Conservation (phyloP, 2,888 invertebrate genomes). For the Subacronicta megacephala region DNA sequence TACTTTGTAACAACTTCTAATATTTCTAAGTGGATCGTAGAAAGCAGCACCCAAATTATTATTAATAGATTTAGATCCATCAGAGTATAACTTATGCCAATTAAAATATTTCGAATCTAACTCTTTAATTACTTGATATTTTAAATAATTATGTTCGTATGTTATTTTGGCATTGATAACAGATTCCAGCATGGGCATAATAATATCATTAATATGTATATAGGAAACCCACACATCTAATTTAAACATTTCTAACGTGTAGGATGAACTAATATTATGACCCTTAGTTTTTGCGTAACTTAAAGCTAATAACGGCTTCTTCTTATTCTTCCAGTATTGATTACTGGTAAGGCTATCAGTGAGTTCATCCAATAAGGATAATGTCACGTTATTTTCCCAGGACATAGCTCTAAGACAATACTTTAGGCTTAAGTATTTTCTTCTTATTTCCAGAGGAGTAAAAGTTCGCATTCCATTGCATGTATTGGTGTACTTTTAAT, state of each 20-base stretch:
- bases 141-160: not conserved
- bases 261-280: not conserved
- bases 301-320: not conserved
- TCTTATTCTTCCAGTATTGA: not conserved
- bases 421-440: conserved; percentile 1
- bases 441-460: not conserved
- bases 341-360: not conserved
- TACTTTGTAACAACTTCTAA: not conserved
- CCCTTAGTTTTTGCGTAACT: not conserved
- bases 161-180: not conserved
- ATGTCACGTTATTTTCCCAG: not conserved
- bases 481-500: conserved; percentile 7
- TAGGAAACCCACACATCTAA: not conserved
- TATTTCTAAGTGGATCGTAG: not conserved
- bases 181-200: not conserved
- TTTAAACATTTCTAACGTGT: conserved; percentile 1
- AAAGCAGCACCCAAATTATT: not conserved
- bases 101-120: not conserved
- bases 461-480: conserved; percentile 1
- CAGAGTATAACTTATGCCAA: not conserved
- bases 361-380: not conserved
- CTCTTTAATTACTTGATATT: conserved; percentile 1
- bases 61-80: not conserved
- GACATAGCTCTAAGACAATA: conserved; percentile 1
- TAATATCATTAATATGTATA: not conserved